phyloP scores from a whole-genome alignment of 2,113 vertebrate genomes.

The Eulacestoma nigropectus region DNA sequence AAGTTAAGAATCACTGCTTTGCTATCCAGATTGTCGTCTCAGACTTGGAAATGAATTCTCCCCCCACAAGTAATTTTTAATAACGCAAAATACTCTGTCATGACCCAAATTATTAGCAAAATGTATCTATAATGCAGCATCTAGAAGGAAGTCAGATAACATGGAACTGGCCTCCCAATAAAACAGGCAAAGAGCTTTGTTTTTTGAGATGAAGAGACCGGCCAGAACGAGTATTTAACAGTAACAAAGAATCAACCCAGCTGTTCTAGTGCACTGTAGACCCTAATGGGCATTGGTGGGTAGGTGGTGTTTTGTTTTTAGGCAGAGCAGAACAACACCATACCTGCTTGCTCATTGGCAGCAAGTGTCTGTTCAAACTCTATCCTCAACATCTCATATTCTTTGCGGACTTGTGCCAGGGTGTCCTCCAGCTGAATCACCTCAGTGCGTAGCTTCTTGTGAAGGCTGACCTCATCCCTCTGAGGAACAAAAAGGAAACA shows the following conservation, averaged over 20 bases:
- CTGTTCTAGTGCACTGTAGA: not conserved
- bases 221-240: not conserved
- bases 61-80: not conserved
- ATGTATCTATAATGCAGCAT: not conserved
- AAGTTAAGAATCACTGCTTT: not conserved
- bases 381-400: slow-evolving; percentile 97
- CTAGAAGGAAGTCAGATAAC: not conserved
- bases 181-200: not conserved
- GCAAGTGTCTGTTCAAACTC: slow-evolving; percentile 97
- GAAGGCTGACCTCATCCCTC: slow-evolving; percentile 93
- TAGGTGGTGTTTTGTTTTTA: not conserved
- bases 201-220: not conserved
- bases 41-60: not conserved
- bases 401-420: slow-evolving; percentile 93
- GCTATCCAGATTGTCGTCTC: not conserved
- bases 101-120: not conserved
- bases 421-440: slow-evolving; percentile 98
- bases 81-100: not conserved
- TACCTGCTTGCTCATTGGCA: slow-evolving; percentile 98
- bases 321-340: not conserved
- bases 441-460: slow-evolving; percentile 94
- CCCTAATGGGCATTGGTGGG: fast-evolving
- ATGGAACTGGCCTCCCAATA: not conserved
- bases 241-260: not conserved
- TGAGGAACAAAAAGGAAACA: slow-evolving; percentile 42